phyloP scores from a whole-genome alignment of 2,113 vertebrate species.

The Clarias magur region DNA sequence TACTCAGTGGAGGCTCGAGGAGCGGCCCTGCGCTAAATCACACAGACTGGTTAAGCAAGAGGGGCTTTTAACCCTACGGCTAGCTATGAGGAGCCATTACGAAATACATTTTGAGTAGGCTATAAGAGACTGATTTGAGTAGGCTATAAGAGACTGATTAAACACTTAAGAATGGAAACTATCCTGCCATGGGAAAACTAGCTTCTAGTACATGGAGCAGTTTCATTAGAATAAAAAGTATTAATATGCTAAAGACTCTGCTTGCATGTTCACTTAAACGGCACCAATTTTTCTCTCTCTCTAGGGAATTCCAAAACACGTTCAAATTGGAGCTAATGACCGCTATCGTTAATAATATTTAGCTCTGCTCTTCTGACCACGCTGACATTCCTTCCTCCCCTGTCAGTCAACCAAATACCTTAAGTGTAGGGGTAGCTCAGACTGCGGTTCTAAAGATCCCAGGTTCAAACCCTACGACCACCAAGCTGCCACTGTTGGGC shows the following conservation, averaged over 20 bases:
- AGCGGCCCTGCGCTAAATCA: constrained; percentile 35
- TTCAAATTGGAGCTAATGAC: neutral
- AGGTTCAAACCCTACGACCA: no score
- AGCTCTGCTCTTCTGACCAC: neutral
- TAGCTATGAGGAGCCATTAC: constrained; percentile 37
- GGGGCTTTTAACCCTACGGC: constrained; percentile 46
- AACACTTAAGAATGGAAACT: neutral
- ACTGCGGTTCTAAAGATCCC: no score
- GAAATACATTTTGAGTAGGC: neutral
- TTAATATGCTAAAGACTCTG: neutral
- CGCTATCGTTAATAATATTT: neutral
- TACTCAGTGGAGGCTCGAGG: constrained; percentile 35
- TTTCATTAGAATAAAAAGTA: neutral
- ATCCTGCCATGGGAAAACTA: neutral
- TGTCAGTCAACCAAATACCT: neutral
- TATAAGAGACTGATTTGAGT: neutral
- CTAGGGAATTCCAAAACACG: neutral
- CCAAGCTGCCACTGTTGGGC: no score
- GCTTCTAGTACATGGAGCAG: neutral
- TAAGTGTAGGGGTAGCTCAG: no score
- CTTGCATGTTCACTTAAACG: neutral
- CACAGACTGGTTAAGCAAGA: constrained; percentile 19
- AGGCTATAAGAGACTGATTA: neutral
- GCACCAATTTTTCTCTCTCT: neutral
- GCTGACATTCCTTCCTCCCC: neutral